phyloP scores from a whole-genome alignment of 37 sponge, comb jelly and placozoan genomes.

The Aphrocallistes beatrix region DNA sequence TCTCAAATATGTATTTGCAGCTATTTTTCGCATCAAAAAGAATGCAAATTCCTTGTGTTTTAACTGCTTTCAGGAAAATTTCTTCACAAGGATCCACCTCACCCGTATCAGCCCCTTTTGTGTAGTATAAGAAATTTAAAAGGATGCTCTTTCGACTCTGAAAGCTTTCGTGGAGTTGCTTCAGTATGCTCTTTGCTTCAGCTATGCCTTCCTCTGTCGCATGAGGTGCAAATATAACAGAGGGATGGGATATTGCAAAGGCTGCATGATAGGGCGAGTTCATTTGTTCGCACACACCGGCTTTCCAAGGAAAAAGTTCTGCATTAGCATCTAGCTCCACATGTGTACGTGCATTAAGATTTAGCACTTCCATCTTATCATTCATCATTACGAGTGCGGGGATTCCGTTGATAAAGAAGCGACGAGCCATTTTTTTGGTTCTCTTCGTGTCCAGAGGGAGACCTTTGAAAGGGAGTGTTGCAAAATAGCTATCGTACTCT shows the following conservation, averaged over 20 bases:
- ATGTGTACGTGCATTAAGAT: background rate
- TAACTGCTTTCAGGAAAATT: background rate
- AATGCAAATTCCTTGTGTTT: background rate
- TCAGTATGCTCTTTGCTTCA: background rate
- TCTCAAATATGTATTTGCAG: background rate
- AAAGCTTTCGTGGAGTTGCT: background rate
- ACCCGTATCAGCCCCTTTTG: background rate
- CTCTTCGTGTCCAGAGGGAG: slow-evolving; percentile 47
- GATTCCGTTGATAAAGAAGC: slow-evolving; percentile 3
- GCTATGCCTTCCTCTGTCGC: background rate
- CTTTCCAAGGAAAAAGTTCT: background rate
- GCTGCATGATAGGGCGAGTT: background rate
- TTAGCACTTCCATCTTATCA: slow-evolving; percentile 1
- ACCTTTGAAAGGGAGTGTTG: slow-evolving; percentile 66
- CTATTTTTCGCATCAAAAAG: background rate
- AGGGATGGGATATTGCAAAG: background rate
- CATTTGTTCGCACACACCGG: background rate
- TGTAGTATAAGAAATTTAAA: background rate
- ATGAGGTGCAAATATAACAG: background rate
- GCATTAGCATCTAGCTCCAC: background rate
- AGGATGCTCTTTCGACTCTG: background rate
- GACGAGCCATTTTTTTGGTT: slow-evolving; percentile 21
- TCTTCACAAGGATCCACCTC: background rate
- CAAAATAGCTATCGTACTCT: slow-evolving; percentile 53
- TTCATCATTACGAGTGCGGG: background rate